These are phyloP conservation scores for Siderastrea radians DNA, from an alignment of 92 coral and sea anemone genomes.

Conservation along the genomic window DNA sequence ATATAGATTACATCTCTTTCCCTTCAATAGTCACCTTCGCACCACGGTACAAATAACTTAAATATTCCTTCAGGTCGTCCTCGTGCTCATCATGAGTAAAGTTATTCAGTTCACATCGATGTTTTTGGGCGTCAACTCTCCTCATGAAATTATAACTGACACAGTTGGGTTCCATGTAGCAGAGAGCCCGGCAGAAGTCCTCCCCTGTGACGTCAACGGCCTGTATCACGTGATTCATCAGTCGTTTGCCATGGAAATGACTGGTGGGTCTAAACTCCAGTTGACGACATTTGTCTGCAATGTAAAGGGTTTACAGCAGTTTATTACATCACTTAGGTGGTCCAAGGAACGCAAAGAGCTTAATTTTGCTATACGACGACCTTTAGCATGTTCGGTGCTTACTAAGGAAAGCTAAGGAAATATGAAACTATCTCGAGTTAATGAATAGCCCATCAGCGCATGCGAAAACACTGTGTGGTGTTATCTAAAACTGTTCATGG, in stretches of 20 bases:
- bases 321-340: too few relatives aligned
- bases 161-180: conserved; percentile 6
- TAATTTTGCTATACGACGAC: too few relatives aligned
- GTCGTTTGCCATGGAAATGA: neutral
- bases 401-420: too few relatives aligned
- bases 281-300: neutral
- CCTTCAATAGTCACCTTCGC: neutral
- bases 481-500: too few relatives aligned
- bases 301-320: too few relatives aligned
- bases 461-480: too few relatives aligned
- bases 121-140: neutral
- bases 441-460: too few relatives aligned
- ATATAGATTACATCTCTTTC: neutral
- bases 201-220: neutral
- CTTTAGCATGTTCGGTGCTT: too few relatives aligned
- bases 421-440: too few relatives aligned
- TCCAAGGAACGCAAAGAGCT: too few relatives aligned
- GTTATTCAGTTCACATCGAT: neutral
- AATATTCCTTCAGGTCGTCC: neutral
- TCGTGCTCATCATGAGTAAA: neutral
- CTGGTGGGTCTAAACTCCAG: neutral
- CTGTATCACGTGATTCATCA: neutral
- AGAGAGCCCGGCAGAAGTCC: neutral
- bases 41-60: neutral
- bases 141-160: conserved; percentile 1